Conservation (phyloP, 2,113 vertebrate species). For the Silurus meridionalis region DNA sequence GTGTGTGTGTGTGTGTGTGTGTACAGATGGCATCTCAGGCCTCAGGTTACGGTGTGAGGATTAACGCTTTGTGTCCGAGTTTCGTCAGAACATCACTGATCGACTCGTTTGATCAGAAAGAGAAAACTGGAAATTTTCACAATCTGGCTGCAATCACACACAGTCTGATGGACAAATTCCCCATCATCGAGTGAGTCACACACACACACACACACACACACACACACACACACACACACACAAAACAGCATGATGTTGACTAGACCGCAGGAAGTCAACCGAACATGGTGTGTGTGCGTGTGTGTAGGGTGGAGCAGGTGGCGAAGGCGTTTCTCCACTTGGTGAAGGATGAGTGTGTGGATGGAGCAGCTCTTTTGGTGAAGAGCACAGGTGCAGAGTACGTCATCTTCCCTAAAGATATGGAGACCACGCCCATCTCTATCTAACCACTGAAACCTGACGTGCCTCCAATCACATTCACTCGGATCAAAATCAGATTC, state of each 20-base stretch:
- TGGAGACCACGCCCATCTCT: slow-evolving; percentile 19
- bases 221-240: slow-evolving; percentile 4
- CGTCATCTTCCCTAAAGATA: not conserved
- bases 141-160: not conserved
- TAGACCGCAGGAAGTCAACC: not conserved
- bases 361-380: slow-evolving; percentile 33
- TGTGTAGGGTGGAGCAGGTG: slow-evolving; percentile 34
- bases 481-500: not conserved
- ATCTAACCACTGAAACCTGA: slow-evolving; percentile 14
- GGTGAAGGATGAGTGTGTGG: slow-evolving; percentile 46
- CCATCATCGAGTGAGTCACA: slow-evolving; percentile 61
- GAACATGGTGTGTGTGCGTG: slow-evolving; percentile 13
- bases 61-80: slow-evolving; percentile 68
- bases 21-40: slow-evolving; percentile 51
- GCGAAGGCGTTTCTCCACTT: slow-evolving; percentile 44
- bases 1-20: slow-evolving; percentile 14
- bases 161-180: not conserved
- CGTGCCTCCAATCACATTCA: not conserved
- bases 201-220: slow-evolving; percentile 7
- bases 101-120: not conserved
- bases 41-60: slow-evolving; percentile 61
- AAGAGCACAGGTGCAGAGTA: not conserved
- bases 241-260: not conserved
- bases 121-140: slow-evolving; percentile 49
- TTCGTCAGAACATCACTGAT: slow-evolving; percentile 66